Conservation (phyloP, 2,797 vertebrate species). For the Otolemur crassicaudatus region DNA sequence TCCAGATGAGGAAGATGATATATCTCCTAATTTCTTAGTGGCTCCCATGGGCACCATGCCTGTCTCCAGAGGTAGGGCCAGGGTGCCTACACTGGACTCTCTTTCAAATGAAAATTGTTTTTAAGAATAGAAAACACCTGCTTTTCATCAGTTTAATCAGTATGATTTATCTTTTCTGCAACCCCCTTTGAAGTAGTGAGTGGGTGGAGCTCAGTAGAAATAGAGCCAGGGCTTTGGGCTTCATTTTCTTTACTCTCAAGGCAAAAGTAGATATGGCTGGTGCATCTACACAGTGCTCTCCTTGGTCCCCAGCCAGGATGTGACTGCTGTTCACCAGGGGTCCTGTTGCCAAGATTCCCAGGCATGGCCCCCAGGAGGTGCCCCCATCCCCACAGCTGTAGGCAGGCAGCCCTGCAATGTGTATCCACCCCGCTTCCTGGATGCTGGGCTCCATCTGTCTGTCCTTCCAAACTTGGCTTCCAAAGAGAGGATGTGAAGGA, state of each 20-base stretch:
- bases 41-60: fast-evolving
- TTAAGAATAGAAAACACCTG: not conserved
- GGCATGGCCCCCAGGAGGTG: not conserved
- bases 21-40: not conserved
- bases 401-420: not conserved
- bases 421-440: not conserved
- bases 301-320: not conserved
- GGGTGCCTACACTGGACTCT: not conserved
- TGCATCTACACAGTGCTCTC: not conserved
- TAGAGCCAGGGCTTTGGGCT: not conserved
- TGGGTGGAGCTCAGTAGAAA: not conserved
- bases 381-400: no score
- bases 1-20: not conserved
- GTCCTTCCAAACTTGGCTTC: not conserved
- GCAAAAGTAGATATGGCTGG: not conserved
- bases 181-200: not conserved
- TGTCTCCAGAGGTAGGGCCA: no score
- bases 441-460: not conserved
- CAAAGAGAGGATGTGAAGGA: not conserved
- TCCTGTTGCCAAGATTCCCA: not conserved
- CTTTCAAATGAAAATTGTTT: not conserved
- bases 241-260: not conserved
- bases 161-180: fast-evolving
- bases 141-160: not conserved
- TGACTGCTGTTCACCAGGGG: not conserved